Base-by-base conservation (phyloP, 2,113 vertebrate species). In the Elachura formosa region DNA sequence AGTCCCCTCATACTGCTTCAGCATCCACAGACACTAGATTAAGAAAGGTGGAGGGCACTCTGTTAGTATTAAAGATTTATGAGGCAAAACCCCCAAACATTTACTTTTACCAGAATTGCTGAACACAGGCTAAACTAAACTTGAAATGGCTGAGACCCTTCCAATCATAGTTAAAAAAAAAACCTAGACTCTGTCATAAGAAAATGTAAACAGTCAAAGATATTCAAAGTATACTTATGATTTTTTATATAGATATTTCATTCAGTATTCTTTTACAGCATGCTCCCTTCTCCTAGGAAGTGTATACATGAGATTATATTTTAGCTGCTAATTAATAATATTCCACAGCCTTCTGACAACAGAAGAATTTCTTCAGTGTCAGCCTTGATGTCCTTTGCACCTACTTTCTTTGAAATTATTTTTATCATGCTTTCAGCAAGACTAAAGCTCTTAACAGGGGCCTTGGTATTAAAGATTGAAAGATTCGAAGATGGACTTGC, bases 241-340 rank as follows among this genome's bases (percentile, higher is more conserved):
- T 89, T 40, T 55, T 90, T 73, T 86, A 26, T 48, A 36, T 46
- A 67, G 72, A 68, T 64, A 64, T 18, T 45, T 58, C 7, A 20
- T 69, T 83, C 61, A 64, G 29, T 81, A 36, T 81, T 88, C 61
- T 77, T 77, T 71, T 88, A 80, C 48, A 58, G 33, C 51, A 46
- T 31, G 5, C 17, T 73, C 8, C 26, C 81, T 90, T 92, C 78
- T 82, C 84, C 68, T 75, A 68, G 61, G 38, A 75, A 90, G 52
- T 33, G 25, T 87, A 67, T 45, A 90, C 89, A 94, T 84, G 36
- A 90, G 52, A 68, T 89, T 49, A 86, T 68, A 67, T 92, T 95
- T 96, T 90, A 90, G 52, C 36, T 72, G 62, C 80, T 93, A 90
- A 91, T 94, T 94, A 94, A 87, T 71, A 71, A 56, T 68, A 36